phyloP scores from a whole-genome alignment of 2,113 vertebrate genomes.

The Clinocottus analis region DNA sequence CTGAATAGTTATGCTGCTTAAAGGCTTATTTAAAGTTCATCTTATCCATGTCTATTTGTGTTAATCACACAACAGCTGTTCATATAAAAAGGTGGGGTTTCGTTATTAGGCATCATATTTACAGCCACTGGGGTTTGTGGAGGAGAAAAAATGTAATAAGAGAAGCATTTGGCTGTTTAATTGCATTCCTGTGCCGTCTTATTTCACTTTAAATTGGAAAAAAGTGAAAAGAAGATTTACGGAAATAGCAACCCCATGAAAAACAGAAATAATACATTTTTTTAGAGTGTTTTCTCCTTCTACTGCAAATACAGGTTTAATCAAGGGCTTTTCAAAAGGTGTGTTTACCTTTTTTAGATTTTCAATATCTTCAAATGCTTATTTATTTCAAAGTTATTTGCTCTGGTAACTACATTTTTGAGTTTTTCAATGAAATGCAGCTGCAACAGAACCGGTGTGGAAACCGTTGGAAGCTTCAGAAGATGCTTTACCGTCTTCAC shows the following conservation, averaged over 20 bases:
- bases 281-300: background rate
- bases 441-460: background rate
- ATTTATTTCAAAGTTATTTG: conserved; percentile 21
- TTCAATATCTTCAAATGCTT: background rate
- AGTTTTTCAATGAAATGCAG: background rate
- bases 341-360: background rate
- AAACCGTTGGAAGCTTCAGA: background rate
- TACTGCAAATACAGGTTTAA: background rate
- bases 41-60: background rate
- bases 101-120: background rate
- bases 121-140: background rate
- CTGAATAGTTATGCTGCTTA: background rate
- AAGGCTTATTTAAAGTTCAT: background rate
- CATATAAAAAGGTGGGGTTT: background rate
- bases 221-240: background rate
- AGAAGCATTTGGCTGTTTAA: conserved; percentile 10
- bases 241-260: background rate
- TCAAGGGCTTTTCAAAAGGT: background rate
- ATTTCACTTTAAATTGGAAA: background rate
- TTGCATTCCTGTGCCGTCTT: conserved; percentile 12
- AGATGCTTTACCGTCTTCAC: background rate
- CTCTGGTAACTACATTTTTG: background rate
- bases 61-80: background rate
- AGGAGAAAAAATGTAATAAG: background rate
- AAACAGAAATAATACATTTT: background rate